Conservation (phyloP, 2,113 vertebrate genomes). For the Ovibos moschatus region DNA sequence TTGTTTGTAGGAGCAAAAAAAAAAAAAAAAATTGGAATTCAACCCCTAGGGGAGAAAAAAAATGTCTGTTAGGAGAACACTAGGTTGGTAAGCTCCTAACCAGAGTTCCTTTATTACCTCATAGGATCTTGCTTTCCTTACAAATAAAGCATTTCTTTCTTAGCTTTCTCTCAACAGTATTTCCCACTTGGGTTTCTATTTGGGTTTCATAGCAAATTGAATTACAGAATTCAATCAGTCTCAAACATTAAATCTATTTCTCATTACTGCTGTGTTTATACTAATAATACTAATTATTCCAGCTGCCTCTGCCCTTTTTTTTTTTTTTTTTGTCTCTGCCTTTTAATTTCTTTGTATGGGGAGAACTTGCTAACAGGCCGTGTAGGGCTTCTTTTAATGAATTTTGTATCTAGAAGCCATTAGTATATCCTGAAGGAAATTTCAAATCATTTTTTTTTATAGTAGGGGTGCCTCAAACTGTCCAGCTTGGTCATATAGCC, state of each 20-base stretch:
- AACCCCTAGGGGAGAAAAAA: not conserved
- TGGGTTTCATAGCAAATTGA: not conserved
- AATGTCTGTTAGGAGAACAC: not conserved
- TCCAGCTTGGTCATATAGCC: not conserved
- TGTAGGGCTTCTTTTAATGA: not conserved
- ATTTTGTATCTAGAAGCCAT: not conserved
- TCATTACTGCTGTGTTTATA: not conserved
- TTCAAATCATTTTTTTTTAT: not conserved
- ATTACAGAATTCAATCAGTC: not conserved
- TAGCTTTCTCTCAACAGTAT: not conserved
- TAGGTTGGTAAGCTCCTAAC: not conserved
- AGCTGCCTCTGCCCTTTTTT: not conserved
- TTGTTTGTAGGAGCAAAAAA: not conserved
- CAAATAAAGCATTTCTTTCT: not conserved
- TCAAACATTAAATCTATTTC: not conserved
- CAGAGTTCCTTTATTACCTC: not conserved
- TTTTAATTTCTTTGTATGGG: not conserved
- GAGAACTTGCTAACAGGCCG: not conserved
- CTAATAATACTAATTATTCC: not conserved
- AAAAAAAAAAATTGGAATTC: not conserved
- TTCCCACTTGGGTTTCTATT: not conserved
- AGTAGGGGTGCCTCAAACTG: not conserved
- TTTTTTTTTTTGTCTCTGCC: not conserved
- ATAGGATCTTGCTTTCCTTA: not conserved
- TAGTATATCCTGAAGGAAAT: not conserved